Base-by-base conservation (phyloP, 2,888 invertebrate species). In the Lasioglossum oenotherae region DNA sequence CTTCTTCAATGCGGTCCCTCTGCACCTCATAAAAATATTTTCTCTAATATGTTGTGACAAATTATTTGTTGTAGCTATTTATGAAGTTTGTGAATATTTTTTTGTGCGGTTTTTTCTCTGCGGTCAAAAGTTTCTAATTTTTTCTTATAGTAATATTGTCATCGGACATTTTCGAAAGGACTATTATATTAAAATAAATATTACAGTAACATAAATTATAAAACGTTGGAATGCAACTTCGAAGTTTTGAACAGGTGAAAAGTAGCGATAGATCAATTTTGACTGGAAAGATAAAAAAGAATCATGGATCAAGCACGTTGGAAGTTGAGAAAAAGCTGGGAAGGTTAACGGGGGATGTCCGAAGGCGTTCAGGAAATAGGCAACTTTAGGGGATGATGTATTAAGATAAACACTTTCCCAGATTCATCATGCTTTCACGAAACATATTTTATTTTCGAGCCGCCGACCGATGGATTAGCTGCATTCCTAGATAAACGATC, bases 401-500 rank as follows among this genome's bases (percentile, higher is more conserved):
- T 85, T 85, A 74, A 87, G 87, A 85, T 78, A 79, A 88, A 87
- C 80, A 82, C 80, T 82, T 82, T 81, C 81, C 46, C 71, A 82
- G 83, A 88, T 89, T 90, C 88, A 90, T 89, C 88, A 90, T 85
- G 83, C 73, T 77, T 90, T 85, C 84, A 77, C 57, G 80, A 87
- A 88, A 90, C 82, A 89, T 89, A 90, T 90, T 88, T 88, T 90
- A 87, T 90, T 90, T 90, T 85, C 82, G 81, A 84, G 82, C 82
- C 31, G 84, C 57, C 75, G 81, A 74, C 74, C 88, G 87, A 87
- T 85, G 87, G 84, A 85, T 83, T 85, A 81, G 79, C 82, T 88
- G 86, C 90, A 86, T 86, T 87, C 60, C 72, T 75, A 83, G 90
- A 91, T 88, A 91, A 92, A 91, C 89, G 91, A 92, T 86, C 89